phyloP scores from a whole-genome alignment of 1,140 invertebrate genomes.

The Drosophila santomea region DNA sequence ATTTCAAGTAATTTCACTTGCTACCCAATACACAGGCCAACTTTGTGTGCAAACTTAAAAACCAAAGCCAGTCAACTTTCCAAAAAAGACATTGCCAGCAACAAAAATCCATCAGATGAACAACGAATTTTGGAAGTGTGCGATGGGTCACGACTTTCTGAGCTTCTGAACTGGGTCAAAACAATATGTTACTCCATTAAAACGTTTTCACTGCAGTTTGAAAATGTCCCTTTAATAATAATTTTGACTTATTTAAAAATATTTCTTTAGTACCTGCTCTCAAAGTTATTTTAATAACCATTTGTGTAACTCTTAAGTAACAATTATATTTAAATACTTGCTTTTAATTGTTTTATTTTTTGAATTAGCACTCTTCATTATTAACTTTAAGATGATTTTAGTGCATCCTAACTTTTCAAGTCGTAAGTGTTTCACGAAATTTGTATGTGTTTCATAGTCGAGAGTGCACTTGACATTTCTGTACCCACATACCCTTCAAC shows the following conservation, averaged over 20 bases:
- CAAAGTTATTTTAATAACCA: too few relatives aligned
- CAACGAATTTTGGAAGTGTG: slow-evolving; percentile 12
- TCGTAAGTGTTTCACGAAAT: not conserved
- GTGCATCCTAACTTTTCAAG: not conserved
- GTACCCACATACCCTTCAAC: slow-evolving; percentile 16
- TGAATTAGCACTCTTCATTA: too few relatives aligned
- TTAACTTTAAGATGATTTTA: not conserved
- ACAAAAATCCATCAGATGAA: slow-evolving; percentile 51
- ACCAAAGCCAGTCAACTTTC: slow-evolving; percentile 58
- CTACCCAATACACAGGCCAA: slow-evolving; percentile 47
- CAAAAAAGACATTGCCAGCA: slow-evolving; percentile 21
- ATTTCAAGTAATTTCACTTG: slow-evolving; percentile 82
- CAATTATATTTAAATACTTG: too few relatives aligned
- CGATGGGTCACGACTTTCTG: not conserved
- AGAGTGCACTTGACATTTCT: slow-evolving; percentile 55
- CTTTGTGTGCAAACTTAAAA: slow-evolving; percentile 60
- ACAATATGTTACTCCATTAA: slow-evolving; percentile 17
- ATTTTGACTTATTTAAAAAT: not conserved
- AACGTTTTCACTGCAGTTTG: slow-evolving; percentile 1
- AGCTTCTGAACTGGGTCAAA: slow-evolving; percentile 32
- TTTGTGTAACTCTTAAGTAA: too few relatives aligned
- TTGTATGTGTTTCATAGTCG: slow-evolving; percentile 39
- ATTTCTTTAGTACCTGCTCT: too few relatives aligned
- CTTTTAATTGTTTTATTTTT: too few relatives aligned
- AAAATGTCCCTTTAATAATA: not conserved